Evolutionary conservation across 2,888 invertebrate species (phyloP).

Genomic region (Spilarctia lutea): DNA sequence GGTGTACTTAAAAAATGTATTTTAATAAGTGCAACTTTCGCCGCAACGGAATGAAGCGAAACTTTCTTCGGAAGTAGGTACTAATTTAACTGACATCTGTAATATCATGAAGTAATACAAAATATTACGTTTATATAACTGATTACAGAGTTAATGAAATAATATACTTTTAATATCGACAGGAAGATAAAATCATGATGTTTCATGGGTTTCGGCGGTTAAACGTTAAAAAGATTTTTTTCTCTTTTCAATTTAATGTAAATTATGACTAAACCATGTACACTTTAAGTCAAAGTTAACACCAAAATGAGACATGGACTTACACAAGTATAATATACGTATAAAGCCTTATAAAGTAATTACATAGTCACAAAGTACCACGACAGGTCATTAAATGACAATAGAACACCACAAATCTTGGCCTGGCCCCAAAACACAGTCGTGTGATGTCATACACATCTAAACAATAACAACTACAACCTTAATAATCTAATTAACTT

Average conservation of each 20-base stretch:
- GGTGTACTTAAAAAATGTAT: not conserved
- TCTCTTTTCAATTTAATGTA: not conserved
- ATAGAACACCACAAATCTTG: conserved; percentile 17
- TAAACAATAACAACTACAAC: conserved; percentile 48
- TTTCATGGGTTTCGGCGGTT: no score
- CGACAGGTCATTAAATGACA: conserved; percentile 2
- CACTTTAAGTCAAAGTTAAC: not conserved
- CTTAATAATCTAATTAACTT: conserved; percentile 48
- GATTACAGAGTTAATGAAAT: not conserved
- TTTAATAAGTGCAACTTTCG: not conserved
- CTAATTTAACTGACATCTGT: not conserved
- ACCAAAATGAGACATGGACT: not conserved
- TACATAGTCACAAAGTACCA: not conserved
- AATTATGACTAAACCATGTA: not conserved
- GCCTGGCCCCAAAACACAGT: conserved; percentile 30
- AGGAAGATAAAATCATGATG: not conserved
- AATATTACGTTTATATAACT: not conserved
- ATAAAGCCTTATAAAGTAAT: not conserved
- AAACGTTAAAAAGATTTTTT: not conserved
- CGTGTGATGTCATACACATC: conserved; percentile 43
- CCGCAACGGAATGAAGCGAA: not conserved
- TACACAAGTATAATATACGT: not conserved
- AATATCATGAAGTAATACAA: not conserved
- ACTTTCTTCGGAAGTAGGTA: not conserved
- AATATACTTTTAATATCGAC: not conserved